phyloP scores from a whole-genome alignment of 2,888 invertebrate species.

The Tipula lateralis region DNA sequence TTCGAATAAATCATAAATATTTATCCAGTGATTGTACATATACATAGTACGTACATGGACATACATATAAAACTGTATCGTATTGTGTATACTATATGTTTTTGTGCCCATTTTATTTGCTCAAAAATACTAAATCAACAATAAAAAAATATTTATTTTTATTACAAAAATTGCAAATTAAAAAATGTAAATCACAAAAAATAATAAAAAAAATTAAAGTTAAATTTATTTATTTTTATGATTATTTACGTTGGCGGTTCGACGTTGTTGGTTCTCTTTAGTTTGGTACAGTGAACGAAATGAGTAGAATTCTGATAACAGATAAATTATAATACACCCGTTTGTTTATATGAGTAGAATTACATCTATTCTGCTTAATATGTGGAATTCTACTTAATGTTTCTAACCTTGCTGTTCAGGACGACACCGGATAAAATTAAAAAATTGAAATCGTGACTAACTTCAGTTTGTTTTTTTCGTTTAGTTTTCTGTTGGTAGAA shows the following conservation, averaged over 20 bases:
- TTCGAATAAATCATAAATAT: background rate
- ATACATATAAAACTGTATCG: background rate
- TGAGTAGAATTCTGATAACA: too few relatives aligned
- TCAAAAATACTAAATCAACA: constrained; percentile 1
- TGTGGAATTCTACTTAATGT: too few relatives aligned
- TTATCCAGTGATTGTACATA: background rate
- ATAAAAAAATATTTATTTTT: background rate
- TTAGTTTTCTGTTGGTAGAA: too few relatives aligned
- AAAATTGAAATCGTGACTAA: too few relatives aligned
- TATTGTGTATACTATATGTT: background rate
- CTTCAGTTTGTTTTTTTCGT: too few relatives aligned
- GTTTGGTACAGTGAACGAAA: background rate
- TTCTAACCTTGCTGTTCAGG: too few relatives aligned
- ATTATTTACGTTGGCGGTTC: background rate
- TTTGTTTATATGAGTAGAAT: too few relatives aligned
- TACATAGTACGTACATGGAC: background rate
- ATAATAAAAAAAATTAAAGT: background rate
- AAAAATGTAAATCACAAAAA: background rate
- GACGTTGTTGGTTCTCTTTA: background rate
- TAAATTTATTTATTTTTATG: constrained; percentile 9
- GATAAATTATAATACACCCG: too few relatives aligned
- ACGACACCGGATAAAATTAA: too few relatives aligned
- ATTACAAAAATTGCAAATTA: constrained; percentile 11
- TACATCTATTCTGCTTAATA: too few relatives aligned
- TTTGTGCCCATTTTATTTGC: background rate